phyloP scores from a whole-genome alignment of 2,888 invertebrate genomes.

The Drosophila trichaetosa region DNA sequence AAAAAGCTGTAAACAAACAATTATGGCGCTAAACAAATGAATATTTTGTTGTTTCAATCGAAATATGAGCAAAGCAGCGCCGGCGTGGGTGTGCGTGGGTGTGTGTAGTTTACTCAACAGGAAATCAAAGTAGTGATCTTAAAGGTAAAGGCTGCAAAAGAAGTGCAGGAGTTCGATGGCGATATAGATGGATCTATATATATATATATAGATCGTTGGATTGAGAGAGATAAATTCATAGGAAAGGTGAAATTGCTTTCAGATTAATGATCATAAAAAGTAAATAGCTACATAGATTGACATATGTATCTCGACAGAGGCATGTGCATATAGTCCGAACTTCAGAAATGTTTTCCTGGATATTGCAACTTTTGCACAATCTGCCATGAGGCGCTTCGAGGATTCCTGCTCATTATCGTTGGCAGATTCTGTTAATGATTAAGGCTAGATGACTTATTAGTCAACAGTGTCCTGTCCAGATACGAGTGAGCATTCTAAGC shows the following conservation, averaged over 20 bases:
- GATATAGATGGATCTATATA: not conserved
- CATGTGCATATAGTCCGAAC: not conserved
- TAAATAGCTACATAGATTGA: not conserved
- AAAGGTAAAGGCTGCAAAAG: not conserved
- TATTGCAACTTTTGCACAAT: not conserved
- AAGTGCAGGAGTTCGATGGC: not conserved
- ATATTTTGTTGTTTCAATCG: slow-evolving; percentile 34
- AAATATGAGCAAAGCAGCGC: slow-evolving; percentile 36
- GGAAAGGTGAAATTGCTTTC: not conserved
- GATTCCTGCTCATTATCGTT: not conserved
- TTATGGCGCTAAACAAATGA: slow-evolving; percentile 26
- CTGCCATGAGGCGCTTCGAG: not conserved
- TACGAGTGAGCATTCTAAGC: accelerated
- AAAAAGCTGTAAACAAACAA: slow-evolving; percentile 57
- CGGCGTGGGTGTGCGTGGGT: slow-evolving; percentile 3
- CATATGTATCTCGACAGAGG: not conserved
- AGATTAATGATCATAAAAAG: not conserved
- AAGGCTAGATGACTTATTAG: not conserved
- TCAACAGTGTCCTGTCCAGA: not conserved
- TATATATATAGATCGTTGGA: not conserved
- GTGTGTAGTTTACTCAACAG: slow-evolving; percentile 1
- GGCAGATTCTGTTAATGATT: not conserved
- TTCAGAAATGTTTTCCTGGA: not conserved
- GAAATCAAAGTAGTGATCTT: slow-evolving; percentile 10
- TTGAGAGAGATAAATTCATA: not conserved